A percentile compares a stretch with the other conserved stretches of the same genome.
Conservation (phyloP, 1,140 invertebrate species). For the Globodera rostochiensis region DNA sequence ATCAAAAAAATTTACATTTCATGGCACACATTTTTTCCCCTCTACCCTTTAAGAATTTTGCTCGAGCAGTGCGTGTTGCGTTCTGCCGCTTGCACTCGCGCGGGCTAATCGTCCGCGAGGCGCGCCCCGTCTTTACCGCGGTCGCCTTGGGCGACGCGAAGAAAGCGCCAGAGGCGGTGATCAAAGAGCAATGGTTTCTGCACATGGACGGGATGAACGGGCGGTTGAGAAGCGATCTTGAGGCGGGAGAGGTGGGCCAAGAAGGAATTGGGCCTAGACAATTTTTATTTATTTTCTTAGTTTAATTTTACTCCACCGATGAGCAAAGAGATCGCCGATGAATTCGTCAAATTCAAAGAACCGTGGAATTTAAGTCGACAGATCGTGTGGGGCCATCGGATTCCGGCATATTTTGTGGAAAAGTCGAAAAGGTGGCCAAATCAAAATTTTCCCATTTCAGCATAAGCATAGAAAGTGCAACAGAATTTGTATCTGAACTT, state of each 20-base stretch:
- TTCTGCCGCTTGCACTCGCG: conserved; percentile 57
- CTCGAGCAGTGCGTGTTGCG: conserved; percentile 55
- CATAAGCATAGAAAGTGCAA: no score
- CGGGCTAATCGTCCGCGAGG: conserved; percentile 58
- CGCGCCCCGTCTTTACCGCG: conserved; percentile 64
- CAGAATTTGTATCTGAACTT: no score
- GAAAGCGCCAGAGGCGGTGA: conserved; percentile 76
- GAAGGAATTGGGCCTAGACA: background rate
- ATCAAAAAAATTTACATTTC: background rate
- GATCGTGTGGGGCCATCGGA: conserved; percentile 97
- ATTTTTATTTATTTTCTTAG: conserved; percentile 68
- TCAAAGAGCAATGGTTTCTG: conserved; percentile 92
- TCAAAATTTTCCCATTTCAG: background rate
- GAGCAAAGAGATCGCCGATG: conserved; percentile 79
- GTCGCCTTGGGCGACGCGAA: conserved; percentile 48
- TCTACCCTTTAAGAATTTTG: conserved; percentile 49
- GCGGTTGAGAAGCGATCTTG: conserved; percentile 73
- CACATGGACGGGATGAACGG: conserved; percentile 76
- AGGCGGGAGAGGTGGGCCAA: conserved; percentile 46
- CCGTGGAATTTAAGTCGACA: conserved; percentile 74
- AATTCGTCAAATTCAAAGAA: conserved; percentile 88
- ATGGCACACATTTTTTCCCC: background rate
- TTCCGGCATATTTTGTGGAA: conserved; percentile 82
- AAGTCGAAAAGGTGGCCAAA: conserved; percentile 22
- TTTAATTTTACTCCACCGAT: conserved; percentile 88